Base-by-base conservation (phyloP, 2,797 vertebrate genomes). In the Pangasius macronema region DNA sequence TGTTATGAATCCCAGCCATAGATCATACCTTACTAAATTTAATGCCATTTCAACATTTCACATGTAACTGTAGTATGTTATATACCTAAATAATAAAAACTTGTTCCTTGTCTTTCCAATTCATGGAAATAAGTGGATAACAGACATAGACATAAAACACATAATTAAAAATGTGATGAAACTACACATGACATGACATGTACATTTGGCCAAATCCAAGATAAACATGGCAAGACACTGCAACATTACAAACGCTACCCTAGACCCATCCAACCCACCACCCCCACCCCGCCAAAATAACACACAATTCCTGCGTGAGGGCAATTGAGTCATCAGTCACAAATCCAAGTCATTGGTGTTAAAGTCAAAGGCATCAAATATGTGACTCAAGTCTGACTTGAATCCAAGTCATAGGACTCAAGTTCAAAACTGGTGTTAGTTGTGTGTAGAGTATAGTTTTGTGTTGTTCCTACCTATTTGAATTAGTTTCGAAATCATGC, bases 401-500 rank as follows among this genome's bases (percentile, higher is more conserved):
- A 61, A n/a, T 80, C 33, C 33, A 39, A 39, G 39, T 5, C 39
- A 39, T 39, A 39, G 39, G 18, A 59, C 76, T 39, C 42, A 42
- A 80, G 73, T 51, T 51, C 73, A n/a, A 0, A n/a, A 55, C 18
- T 36, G 3, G n/a, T 82, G 57, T 63, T 42, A 16, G 36, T 11
- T 42, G 33, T 42, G 10, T 27, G 18, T 36, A 33, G 4, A 53
- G 5, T 39, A 3, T 42, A 61, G n/a, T 67, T 49, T 13, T 51
- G 5, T 51, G n/a, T n/a, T 42, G 57, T 59, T 61, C 5, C 77
- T 42, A 39, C 33, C 27, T 59, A 24, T 81, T 57, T 33, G n/a
- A 49, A 20, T 83, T 49, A 33, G 20, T 87, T 73, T 82, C 18
- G n/a, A 33, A 61, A 61, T 82, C 53, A 73, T 73, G 16, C 14